Conservation (phyloP, 2,797 vertebrate genomes). For the Tachyglossus aculeatus region DNA sequence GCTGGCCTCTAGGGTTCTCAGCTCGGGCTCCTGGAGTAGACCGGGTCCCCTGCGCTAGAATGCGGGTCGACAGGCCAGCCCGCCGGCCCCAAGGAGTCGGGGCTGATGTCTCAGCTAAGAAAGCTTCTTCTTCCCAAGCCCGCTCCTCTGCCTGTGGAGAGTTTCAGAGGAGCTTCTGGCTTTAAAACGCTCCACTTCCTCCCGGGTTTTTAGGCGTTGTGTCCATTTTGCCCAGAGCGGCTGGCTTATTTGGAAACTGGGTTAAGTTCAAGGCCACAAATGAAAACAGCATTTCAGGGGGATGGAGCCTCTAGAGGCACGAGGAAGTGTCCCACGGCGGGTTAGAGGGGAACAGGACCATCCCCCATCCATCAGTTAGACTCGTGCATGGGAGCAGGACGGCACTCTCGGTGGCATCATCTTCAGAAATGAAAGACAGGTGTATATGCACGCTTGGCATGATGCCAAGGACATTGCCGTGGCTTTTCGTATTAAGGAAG, state of each 20-base stretch:
- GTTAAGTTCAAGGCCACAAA: slow-evolving; percentile 36
- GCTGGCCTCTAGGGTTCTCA: slow-evolving; percentile 38
- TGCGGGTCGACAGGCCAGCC: neutral
- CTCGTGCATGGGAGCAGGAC: too few relatives aligned
- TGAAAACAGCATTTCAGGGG: too few relatives aligned
- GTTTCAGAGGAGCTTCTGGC: neutral
- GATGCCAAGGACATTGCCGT: too few relatives aligned
- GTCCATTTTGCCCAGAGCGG: neutral
- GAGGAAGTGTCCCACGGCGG: too few relatives aligned
- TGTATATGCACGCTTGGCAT: too few relatives aligned
- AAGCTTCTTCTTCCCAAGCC: slow-evolving; percentile 11
- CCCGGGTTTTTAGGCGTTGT: neutral
- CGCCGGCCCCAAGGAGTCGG: neutral
- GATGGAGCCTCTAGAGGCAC: too few relatives aligned
- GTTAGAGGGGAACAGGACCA: too few relatives aligned
- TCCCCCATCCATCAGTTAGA: too few relatives aligned
- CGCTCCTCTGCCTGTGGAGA: neutral
- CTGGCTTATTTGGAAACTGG: slow-evolving; percentile 19
- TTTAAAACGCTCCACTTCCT: neutral
- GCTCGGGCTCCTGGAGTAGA: slow-evolving; percentile 11
- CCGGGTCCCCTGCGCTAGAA: neutral
- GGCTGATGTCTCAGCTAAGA: neutral
- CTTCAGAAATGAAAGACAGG: too few relatives aligned
- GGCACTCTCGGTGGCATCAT: too few relatives aligned
- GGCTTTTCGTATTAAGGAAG: too few relatives aligned